Conservation (phyloP, 1,140 invertebrate genomes). For the Zophobas morio region DNA sequence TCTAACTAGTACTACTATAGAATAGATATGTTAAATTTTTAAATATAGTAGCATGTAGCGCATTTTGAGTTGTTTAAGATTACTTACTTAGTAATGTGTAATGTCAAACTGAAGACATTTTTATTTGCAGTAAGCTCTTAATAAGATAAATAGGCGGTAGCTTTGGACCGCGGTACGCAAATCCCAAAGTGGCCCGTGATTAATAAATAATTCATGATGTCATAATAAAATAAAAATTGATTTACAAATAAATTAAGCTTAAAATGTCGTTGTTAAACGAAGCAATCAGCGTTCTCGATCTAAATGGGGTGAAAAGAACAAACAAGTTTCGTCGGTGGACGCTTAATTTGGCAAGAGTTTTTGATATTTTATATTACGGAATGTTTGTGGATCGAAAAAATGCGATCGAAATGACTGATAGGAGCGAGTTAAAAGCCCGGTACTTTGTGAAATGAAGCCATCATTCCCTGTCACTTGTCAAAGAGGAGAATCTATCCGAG, state of each 20-base stretch:
- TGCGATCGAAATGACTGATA: slow-evolving; percentile 43
- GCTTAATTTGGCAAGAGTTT: slow-evolving; percentile 34
- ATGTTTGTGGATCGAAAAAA: slow-evolving; percentile 25
- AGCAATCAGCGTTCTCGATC: slow-evolving; percentile 17
- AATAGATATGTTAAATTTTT: too few relatives aligned
- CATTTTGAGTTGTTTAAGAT: too few relatives aligned
- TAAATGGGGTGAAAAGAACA: slow-evolving; percentile 37
- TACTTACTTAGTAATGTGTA: too few relatives aligned
- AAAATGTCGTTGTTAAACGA: slow-evolving; percentile 19
- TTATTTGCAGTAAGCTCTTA: too few relatives aligned
- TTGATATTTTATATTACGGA: slow-evolving; percentile 23
- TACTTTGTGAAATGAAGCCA: slow-evolving; percentile 43
- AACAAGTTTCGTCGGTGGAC: slow-evolving; percentile 15
- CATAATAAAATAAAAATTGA: slow-evolving; percentile 25
- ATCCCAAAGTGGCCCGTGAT: slow-evolving; percentile 11
- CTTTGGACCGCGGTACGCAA: neutral
- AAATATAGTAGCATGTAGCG: too few relatives aligned
- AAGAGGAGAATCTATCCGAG: neutral
- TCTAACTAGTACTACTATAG: too few relatives aligned
- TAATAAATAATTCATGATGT: slow-evolving; percentile 30
- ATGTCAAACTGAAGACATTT: too few relatives aligned
- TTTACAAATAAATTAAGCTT: slow-evolving; percentile 5
- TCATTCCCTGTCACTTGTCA: slow-evolving; percentile 41
- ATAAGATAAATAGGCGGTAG: too few relatives aligned
- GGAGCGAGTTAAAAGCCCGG: slow-evolving; percentile 34